Conservation (phyloP, 2,113 vertebrate genomes). For the Laticauda colubrina region DNA sequence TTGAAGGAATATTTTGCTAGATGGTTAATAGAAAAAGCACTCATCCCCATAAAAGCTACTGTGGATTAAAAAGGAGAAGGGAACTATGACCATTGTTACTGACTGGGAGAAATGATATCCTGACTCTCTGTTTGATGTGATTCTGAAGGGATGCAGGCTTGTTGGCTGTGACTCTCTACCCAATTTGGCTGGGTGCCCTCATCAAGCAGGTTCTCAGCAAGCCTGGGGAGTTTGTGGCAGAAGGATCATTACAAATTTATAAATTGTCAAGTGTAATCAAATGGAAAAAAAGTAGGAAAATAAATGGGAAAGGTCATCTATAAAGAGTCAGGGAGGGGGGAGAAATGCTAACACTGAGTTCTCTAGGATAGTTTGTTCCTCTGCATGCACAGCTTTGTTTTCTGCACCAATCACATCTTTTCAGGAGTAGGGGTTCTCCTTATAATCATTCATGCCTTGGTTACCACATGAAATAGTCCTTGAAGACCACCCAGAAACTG, state of each 20-base stretch:
- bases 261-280: conserved; percentile 61
- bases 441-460: not conserved
- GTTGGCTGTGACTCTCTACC: fast-evolving
- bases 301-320: conserved; percentile 48
- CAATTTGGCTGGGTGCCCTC: conserved; percentile 24
- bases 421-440: not conserved
- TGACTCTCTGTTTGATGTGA: not conserved
- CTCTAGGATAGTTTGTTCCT: conserved; percentile 10
- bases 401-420: not conserved
- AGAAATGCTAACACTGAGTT: not conserved
- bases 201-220: conserved; percentile 32
- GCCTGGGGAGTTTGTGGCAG: conserved; percentile 28
- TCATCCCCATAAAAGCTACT: not conserved
- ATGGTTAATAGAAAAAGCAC: not conserved
- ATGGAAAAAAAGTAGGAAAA: conserved; percentile 55
- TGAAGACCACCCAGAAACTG: not conserved
- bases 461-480: not conserved
- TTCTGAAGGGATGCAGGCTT: fast-evolving
- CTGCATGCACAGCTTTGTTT: not conserved
- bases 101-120: not conserved
- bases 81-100: not conserved
- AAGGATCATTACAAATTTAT: conserved; percentile 57
- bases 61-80: not conserved
- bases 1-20: not conserved
- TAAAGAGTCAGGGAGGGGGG: conserved; percentile 42